These are phyloP conservation scores for Strix aluco DNA, from an alignment of 2,113 vertebrate species.

Conservation along the genomic window DNA sequence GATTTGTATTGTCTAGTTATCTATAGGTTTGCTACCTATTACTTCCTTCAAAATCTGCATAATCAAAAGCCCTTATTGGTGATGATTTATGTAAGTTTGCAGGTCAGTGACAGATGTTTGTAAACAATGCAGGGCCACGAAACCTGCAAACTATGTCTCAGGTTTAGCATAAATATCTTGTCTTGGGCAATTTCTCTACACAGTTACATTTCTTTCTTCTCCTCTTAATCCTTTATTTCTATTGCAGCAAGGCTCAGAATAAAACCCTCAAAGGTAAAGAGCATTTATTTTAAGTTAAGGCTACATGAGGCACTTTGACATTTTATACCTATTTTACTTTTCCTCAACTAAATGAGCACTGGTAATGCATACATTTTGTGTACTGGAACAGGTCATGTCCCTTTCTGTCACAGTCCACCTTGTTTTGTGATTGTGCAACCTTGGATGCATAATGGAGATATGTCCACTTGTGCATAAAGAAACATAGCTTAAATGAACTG, in stretches of 20 bases:
- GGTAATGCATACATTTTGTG: slow-evolving; percentile 37
- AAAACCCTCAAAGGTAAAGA: background rate
- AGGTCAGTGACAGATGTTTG: background rate
- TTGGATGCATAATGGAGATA: slow-evolving; percentile 53
- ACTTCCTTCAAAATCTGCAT: background rate
- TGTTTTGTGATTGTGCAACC: slow-evolving; percentile 61
- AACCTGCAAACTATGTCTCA: background rate
- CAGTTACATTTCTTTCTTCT: background rate
- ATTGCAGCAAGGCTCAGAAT: background rate
- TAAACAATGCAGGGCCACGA: background rate
- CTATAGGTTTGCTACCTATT: background rate
- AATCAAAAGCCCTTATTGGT: background rate
- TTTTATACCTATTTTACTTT: slow-evolving; percentile 53
- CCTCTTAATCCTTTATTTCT: background rate
- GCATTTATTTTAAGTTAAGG: slow-evolving; percentile 45
- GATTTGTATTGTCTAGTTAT: background rate
- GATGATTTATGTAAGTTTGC: background rate
- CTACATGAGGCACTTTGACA: slow-evolving; percentile 14
- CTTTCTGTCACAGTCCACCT: slow-evolving; percentile 65
- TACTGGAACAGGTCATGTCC: slow-evolving; percentile 67
- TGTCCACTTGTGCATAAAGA: slow-evolving; percentile 63
- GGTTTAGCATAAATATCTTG: background rate
- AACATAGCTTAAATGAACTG: slow-evolving; percentile 63
- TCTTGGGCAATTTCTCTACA: background rate
- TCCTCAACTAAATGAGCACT: slow-evolving; percentile 33